Evolutionary conservation across 2,113 vertebrate species (phyloP), one percentile per base, ranked within the genome.

Genomic region (Mystacornis crossleyi): DNA sequence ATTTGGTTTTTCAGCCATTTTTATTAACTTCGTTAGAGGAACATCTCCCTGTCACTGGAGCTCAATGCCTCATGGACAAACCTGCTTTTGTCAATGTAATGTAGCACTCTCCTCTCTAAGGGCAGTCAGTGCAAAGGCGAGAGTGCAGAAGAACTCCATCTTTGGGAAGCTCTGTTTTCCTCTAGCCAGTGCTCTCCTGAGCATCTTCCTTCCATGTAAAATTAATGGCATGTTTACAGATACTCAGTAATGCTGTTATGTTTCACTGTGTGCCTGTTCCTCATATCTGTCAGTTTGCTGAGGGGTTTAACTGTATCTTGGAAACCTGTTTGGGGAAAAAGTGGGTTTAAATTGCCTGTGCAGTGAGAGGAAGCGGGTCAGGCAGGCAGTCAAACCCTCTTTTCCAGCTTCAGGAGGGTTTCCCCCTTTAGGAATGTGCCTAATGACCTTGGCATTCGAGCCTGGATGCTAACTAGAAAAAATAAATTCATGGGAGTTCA

Each of bases 1-100:
- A 75, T 95, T 78, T 94, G 40, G n/a, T 95, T 86, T 88, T 86
- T 55, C 61, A 72, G 13, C 65, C 80, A 36, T 86, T 97, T 95
- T 92, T 89, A 90, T 73, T 89, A 93, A 84, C 57, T 95, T 90
- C 1, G 1, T 92, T 94, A 91, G 19, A 89, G 45, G 69, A 81
- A 65, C 61, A 91, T 81, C 36, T 87, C 42, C 50, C 33, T 91
- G 51, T 72, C 21, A 15, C 2, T 0, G 57, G 77, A 79, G 14
- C 78, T 90, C 64, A 89, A 67, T 67, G 65, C 61, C 66, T 92
- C 73, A 18, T 51, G 78, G 65, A 89, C 57, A 91, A 69, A 81
- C 40, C 55, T 71, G 50, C 47, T 89, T 90, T 83, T 5, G 1
- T 81, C 65, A 62, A 6, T 54, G 33, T 31, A 54, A 77, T 71